Evolutionary conservation across 2,888 invertebrate genomes (phyloP).

Genomic region (Drosophila kanekoi): DNA sequence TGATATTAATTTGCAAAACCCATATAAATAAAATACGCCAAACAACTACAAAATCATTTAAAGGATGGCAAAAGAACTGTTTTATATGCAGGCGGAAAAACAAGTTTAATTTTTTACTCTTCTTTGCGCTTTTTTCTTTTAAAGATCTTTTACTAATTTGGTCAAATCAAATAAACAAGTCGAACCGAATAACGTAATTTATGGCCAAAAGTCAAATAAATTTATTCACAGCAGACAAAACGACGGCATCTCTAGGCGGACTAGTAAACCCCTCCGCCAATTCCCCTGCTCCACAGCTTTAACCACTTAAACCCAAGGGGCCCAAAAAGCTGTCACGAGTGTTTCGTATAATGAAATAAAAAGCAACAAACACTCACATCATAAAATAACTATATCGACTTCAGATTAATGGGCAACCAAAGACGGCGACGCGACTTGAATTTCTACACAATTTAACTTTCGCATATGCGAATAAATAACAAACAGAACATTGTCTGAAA

Average conservation of each 20-base stretch:
- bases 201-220: conserved; percentile 33
- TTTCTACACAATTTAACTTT: conserved; percentile 79
- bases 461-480: conserved; percentile 53
- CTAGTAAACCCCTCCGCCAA: conserved; percentile 3
- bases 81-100: conserved; percentile 48
- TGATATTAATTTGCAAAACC: conserved; percentile 46
- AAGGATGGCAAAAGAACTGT: conserved; percentile 25
- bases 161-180: conserved; percentile 41
- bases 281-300: neutral
- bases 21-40: conserved; percentile 6
- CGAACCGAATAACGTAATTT: conserved; percentile 39
- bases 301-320: conserved; percentile 7
- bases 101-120: conserved; percentile 16
- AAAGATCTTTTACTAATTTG: conserved; percentile 55
- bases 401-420: conserved; percentile 44
- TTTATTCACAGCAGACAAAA: conserved; percentile 44
- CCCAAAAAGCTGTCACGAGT: conserved; percentile 25
- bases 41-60: conserved; percentile 34
- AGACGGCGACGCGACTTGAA: conserved; percentile 68
- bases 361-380: conserved; percentile 63
- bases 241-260: conserved; percentile 10
- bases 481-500: conserved; percentile 33
- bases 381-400: conserved; percentile 72
- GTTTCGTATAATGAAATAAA: conserved; percentile 55
- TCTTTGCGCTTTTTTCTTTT: conserved; percentile 16